A percentile compares a stretch with the other conserved stretches of the same genome.
These are phyloP conservation scores for Eupelmus urozonus DNA, from an alignment of 2,888 invertebrate genomes.

Conservation along the genomic window DNA sequence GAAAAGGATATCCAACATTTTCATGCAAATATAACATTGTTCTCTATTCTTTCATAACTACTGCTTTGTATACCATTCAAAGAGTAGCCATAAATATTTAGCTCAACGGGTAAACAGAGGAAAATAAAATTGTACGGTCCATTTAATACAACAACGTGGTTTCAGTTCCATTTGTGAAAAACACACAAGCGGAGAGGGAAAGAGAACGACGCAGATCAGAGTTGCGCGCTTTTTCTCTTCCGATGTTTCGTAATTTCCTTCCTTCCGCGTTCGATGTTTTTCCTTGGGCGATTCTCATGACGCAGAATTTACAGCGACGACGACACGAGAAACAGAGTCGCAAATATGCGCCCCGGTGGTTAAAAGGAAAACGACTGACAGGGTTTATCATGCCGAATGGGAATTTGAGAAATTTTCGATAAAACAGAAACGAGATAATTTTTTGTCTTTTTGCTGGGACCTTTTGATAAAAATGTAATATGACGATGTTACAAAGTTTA, in stretches of 20 bases:
- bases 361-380: background rate
- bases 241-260: background rate
- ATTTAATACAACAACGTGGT: background rate
- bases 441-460: too few relatives aligned
- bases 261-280: background rate
- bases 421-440: too few relatives aligned
- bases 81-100: constrained; percentile 9
- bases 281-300: background rate
- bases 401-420: too few relatives aligned
- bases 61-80: too few relatives aligned
- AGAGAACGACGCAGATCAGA: background rate
- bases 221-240: background rate
- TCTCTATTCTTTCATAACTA: too few relatives aligned
- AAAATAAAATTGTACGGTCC: background rate
- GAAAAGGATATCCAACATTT: too few relatives aligned
- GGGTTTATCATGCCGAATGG: too few relatives aligned
- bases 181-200: background rate
- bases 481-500: too few relatives aligned
- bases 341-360: background rate
- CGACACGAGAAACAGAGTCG: background rate
- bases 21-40: too few relatives aligned
- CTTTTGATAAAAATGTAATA: too few relatives aligned
- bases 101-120: background rate
- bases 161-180: background rate
- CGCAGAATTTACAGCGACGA: background rate